These are phyloP conservation scores for Gorsachius magnificus DNA, from an alignment of 2,797 vertebrate genomes.

Conservation along the genomic window DNA sequence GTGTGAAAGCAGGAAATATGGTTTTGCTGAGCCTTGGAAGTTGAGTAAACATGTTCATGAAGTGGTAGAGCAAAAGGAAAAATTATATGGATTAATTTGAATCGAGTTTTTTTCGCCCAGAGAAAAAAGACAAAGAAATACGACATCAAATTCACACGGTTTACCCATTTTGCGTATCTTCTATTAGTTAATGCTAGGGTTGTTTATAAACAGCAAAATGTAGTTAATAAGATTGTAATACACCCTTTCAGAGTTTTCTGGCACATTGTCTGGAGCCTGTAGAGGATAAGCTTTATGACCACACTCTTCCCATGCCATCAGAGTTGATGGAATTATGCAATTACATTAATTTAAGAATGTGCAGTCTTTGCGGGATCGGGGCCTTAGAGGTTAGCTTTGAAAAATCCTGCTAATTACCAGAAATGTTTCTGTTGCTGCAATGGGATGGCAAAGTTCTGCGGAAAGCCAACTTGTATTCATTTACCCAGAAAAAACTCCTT, in stretches of 20 bases:
- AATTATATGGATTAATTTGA: background rate
- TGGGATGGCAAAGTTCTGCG: background rate
- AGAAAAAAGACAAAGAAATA: background rate
- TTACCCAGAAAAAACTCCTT: background rate
- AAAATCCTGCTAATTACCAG: background rate
- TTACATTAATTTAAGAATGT: background rate
- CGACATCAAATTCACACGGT: background rate
- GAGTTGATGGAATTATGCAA: background rate
- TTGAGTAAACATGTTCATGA: background rate
- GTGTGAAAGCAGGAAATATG: background rate
- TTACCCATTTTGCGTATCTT: background rate
- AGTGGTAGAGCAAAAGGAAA: background rate
- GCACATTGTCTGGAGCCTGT: background rate
- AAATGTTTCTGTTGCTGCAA: background rate
- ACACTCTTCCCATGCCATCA: background rate
- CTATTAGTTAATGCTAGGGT: background rate
- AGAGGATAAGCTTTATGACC: background rate
- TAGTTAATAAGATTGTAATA: background rate
- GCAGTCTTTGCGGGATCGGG: background rate
- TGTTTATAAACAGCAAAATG: background rate
- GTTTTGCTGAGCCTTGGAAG: background rate
- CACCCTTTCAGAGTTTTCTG: background rate
- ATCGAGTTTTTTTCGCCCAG: background rate
- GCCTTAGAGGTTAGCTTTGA: background rate
- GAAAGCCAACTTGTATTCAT: background rate